A percentile compares a stretch with the other conserved stretches of the same genome.
phyloP scores from a whole-genome alignment of 2,797 vertebrate genomes.

The Acipenser oxyrinchus region DNA sequence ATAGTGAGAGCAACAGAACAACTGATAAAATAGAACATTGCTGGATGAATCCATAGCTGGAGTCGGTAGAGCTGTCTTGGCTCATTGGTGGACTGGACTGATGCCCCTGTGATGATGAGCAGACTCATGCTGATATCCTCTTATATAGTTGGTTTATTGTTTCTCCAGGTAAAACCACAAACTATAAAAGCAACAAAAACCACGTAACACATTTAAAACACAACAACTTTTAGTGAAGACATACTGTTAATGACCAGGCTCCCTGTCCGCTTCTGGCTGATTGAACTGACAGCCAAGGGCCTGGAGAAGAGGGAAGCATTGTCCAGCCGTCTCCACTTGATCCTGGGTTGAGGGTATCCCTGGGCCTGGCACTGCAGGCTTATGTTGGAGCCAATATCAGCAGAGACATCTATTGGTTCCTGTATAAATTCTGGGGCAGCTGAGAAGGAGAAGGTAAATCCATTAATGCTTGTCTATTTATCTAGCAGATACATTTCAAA shows the following conservation, averaged over 20 bases:
- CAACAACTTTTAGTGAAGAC: constrained; percentile 29
- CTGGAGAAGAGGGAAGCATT: constrained; percentile 56
- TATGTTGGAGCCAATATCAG: constrained; percentile 77
- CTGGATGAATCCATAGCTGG: not conserved
- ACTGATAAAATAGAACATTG: not conserved
- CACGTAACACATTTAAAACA: too few species aligned
- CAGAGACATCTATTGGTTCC: constrained; percentile 64
- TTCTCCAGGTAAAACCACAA: too few species aligned
- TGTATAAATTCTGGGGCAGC: constrained; percentile 75
- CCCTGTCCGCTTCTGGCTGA: constrained; percentile 63
- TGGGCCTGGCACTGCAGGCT: constrained; percentile 69
- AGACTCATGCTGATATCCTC: too few species aligned
- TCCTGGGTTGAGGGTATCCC: constrained; percentile 77
- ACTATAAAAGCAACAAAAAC: too few species aligned
- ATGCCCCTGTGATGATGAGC: too few species aligned
- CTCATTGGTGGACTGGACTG: not conserved
- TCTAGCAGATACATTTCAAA: too few species aligned
- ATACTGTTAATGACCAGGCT: constrained; percentile 75
- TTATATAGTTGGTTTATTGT: too few species aligned
- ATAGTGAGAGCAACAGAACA: not conserved
- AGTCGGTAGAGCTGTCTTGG: not conserved
- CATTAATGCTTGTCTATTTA: too few species aligned
- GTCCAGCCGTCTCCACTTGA: constrained; percentile 76
- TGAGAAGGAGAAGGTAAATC: constrained; percentile 32
- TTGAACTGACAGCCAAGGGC: constrained; percentile 49